Percentiles rank a stretch among this genome's conserved stretches.
Conservation (phyloP, 2,797 vertebrate genomes). For the Atherinosoma microstoma region DNA sequence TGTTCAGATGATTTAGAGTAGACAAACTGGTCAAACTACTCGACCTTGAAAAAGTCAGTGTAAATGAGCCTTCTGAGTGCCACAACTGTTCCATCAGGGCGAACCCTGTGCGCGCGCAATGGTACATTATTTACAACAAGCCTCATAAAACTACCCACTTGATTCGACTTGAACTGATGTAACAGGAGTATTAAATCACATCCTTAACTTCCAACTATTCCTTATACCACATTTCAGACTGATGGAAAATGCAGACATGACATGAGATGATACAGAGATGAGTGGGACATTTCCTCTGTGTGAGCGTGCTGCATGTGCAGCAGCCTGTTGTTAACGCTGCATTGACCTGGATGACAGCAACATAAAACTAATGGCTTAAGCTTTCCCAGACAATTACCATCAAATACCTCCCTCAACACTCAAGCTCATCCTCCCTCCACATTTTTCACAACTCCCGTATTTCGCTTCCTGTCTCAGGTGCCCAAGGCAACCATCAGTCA, state of each 20-base stretch:
- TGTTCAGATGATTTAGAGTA: neutral
- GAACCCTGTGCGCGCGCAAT: constrained; percentile 13
- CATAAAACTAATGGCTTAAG: constrained; percentile 46
- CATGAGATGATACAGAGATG: constrained; percentile 13
- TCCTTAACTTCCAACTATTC: constrained; percentile 27
- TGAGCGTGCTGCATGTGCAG: constrained; percentile 7
- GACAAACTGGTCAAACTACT: neutral
- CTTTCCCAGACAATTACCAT: constrained; percentile 42
- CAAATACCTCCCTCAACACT: constrained; percentile 19
- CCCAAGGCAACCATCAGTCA: constrained; percentile 14
- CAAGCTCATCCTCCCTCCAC: constrained; percentile 12
- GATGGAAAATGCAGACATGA: constrained; percentile 19
- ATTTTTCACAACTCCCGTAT: constrained; percentile 1
- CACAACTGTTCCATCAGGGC: constrained; percentile 22
- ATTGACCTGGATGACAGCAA: constrained; percentile 41
- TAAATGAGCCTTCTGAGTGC: constrained; percentile 12
- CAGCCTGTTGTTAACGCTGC: constrained; percentile 24
- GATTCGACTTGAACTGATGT: constrained; percentile 24
- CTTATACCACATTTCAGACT: neutral
- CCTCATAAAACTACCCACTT: constrained; percentile 23
- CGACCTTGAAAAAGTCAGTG: neutral
- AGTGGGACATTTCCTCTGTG: constrained; percentile 2
- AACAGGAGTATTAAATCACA: constrained; percentile 9
- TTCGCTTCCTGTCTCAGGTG: constrained; percentile 1
- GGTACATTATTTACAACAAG: neutral